A percentile compares a stretch with the other conserved stretches of the same genome.
These are phyloP conservation scores for Manacus vitellinus DNA, from an alignment of 2,113 vertebrate species.

Conservation along the genomic window DNA sequence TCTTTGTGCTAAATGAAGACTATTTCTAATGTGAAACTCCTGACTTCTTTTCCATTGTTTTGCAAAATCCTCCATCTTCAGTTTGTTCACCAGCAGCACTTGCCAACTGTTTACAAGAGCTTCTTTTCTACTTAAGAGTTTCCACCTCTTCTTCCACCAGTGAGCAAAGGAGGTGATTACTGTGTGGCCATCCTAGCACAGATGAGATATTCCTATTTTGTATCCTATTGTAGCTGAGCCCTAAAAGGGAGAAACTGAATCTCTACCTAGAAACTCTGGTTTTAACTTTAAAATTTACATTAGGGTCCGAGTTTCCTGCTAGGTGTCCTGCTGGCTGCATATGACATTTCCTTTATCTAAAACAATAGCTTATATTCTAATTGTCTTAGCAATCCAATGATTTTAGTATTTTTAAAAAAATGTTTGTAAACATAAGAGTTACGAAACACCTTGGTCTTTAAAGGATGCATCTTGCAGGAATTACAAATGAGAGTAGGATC, in stretches of 20 bases:
- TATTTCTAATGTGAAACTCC: neutral
- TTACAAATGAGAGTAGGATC: neutral
- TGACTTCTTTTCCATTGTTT: neutral
- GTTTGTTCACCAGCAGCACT: neutral
- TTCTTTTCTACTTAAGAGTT: neutral
- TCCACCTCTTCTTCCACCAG: neutral
- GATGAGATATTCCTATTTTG: neutral
- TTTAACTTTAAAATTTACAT: neutral
- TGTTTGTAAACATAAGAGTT: fast-evolving
- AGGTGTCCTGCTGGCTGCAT: neutral
- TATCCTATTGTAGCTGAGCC: neutral
- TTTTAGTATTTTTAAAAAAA: neutral
- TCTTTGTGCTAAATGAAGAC: neutral
- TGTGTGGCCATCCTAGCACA: neutral
- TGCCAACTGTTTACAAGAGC: neutral
- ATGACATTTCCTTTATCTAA: neutral
- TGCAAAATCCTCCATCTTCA: neutral
- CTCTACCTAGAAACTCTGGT: neutral
- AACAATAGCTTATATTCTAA: neutral
- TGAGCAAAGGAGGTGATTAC: neutral
- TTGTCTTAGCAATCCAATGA: neutral
- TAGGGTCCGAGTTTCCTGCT: neutral
- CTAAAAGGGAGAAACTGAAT: neutral
- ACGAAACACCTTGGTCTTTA: neutral
- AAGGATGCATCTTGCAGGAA: neutral